Evolutionary conservation across 2,113 vertebrate species (phyloP).

Genomic region (Fulica atra): DNA sequence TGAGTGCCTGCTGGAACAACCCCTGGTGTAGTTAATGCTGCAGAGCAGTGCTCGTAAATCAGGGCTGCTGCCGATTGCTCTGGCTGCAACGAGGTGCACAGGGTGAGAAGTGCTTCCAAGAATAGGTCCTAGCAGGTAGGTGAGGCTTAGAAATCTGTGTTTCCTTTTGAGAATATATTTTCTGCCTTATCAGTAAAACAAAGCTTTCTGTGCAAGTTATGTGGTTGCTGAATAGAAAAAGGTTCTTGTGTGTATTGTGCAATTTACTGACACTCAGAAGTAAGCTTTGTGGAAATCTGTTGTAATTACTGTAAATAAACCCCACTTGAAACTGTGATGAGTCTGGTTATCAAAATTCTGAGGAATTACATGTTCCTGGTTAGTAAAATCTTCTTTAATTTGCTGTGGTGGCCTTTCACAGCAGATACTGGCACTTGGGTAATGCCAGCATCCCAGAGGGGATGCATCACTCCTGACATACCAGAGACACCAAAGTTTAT

Average conservation of each 20-base stretch:
- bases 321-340: neutral
- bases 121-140: neutral
- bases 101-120: neutral
- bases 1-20: neutral
- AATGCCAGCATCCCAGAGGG: neutral
- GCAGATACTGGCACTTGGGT: neutral
- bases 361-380: neutral
- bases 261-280: slow-evolving; percentile 29
- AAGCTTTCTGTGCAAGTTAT: neutral
- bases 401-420: neutral
- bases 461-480: fast-evolving
- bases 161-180: neutral
- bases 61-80: neutral
- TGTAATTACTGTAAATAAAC: slow-evolving; percentile 52
- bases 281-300: neutral
- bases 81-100: neutral
- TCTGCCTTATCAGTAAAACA: neutral
- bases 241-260: neutral
- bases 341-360: neutral
- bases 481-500: neutral
- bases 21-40: neutral
- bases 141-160: neutral
- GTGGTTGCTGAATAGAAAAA: slow-evolving; percentile 21
- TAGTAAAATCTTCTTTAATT: neutral
- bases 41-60: neutral